A percentile compares a stretch with the other conserved stretches of the same genome.
Evolutionary conservation across 2,888 invertebrate species (phyloP).

Genomic region (Drosophila leonis): DNA sequence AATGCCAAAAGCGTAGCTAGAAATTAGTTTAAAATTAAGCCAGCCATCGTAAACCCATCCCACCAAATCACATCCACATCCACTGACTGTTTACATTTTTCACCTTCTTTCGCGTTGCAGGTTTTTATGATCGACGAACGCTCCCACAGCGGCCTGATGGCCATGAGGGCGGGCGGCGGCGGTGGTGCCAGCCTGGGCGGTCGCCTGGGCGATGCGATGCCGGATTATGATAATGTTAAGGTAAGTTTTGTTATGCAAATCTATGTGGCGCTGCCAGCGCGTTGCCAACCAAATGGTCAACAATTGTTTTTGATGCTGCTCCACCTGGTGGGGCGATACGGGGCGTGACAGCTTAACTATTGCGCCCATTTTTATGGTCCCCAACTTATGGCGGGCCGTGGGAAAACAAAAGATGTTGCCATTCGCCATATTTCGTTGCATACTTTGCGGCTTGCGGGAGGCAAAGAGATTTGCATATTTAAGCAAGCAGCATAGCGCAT

Average conservation of each 20-base stretch:
- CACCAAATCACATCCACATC: background rate
- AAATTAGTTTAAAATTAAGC: constrained; percentile 32
- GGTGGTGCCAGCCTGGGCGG: constrained; percentile 86
- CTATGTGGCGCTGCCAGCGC: constrained; percentile 18
- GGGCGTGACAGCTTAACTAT: constrained; percentile 55
- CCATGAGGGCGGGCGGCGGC: constrained; percentile 86
- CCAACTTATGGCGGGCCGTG: constrained; percentile 56
- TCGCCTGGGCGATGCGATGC: constrained; percentile 86
- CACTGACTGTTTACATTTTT: constrained; percentile 3
- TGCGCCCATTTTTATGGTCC: constrained; percentile 50
- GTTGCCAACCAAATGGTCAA: constrained; percentile 49
- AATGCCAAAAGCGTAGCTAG: constrained; percentile 32
- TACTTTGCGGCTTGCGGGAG: constrained; percentile 51
- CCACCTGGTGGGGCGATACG: constrained; percentile 2
- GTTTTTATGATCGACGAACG: constrained; percentile 87
- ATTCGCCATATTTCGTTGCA: constrained; percentile 57
- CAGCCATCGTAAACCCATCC: background rate
- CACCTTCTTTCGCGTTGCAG: constrained; percentile 56
- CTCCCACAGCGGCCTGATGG: constrained; percentile 86
- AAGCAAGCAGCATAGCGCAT: constrained; percentile 49
- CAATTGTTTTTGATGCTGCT: constrained; percentile 43
- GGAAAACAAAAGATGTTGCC: constrained; percentile 72
- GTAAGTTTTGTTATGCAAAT: constrained; percentile 84
- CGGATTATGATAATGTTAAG: constrained; percentile 91
- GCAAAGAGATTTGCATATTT: constrained; percentile 74